Evolutionary conservation across 1,140 invertebrate species (phyloP).

Genomic region (Akabosia matsudoensis): DNA sequence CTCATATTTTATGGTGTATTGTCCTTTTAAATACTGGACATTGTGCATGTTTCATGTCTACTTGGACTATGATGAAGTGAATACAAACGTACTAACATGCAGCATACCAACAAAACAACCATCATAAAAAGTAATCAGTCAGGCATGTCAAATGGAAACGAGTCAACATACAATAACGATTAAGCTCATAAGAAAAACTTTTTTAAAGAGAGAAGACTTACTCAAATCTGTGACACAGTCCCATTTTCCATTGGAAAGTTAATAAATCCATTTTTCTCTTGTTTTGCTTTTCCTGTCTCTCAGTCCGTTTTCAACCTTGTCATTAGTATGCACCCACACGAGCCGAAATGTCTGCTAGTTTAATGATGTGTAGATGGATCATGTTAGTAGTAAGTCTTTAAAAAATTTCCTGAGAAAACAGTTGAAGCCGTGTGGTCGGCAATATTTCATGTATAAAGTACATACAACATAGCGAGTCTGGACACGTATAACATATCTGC

Average conservation of each 20-base stretch:
- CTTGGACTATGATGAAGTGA: too few relatives aligned
- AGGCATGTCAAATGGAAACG: background rate
- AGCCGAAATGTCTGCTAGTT: background rate
- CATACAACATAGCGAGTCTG: too few relatives aligned
- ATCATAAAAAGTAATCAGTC: slow-evolving; percentile 8
- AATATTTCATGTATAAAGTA: too few relatives aligned
- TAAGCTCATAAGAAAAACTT: too few relatives aligned
- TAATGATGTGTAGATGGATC: too few relatives aligned
- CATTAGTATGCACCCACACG: background rate
- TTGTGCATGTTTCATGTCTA: background rate
- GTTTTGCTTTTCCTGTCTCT: background rate
- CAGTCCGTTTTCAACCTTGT: background rate
- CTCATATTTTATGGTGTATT: background rate
- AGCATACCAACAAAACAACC: background rate
- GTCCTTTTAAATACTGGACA: background rate
- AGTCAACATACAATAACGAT: background rate
- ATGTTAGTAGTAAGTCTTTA: too few relatives aligned
- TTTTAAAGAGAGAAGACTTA: too few relatives aligned
- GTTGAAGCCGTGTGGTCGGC: too few relatives aligned
- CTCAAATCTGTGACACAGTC: too few relatives aligned
- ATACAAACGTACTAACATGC: background rate
- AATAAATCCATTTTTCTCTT: background rate
- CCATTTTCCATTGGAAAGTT: background rate
- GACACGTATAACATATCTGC: too few relatives aligned
- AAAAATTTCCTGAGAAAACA: too few relatives aligned